Evolutionary conservation across 2,888 invertebrate species (phyloP).

Genomic region (Eilema depressum): DNA sequence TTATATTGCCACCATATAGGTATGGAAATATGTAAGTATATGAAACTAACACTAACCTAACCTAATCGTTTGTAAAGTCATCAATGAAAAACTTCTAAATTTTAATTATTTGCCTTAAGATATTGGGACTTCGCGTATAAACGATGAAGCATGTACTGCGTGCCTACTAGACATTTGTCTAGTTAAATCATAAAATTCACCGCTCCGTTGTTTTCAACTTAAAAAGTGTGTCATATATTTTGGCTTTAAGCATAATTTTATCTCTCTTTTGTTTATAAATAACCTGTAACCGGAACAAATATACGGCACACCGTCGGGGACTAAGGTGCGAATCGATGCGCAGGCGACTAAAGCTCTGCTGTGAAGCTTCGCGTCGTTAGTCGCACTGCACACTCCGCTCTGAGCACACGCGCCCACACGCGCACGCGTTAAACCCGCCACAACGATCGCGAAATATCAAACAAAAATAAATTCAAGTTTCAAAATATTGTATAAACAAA

Average conservation of each 20-base stretch:
- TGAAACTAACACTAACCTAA: no score
- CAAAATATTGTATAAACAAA: conserved; percentile 70
- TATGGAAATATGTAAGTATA: no score
- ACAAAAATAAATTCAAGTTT: conserved; percentile 51
- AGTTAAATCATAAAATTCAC: conserved; percentile 47
- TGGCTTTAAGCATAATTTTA: conserved; percentile 76
- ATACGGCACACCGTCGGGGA: conserved; percentile 81
- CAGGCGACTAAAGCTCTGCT: conserved; percentile 63
- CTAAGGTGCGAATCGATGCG: conserved; percentile 79
- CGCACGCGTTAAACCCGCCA: conserved; percentile 61
- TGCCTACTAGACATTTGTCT: conserved; percentile 30
- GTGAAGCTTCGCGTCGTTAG: conserved; percentile 66
- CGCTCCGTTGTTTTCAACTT: conserved; percentile 67
- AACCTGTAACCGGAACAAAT: conserved; percentile 84
- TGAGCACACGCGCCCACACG: conserved; percentile 68
- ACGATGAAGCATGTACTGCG: not conserved
- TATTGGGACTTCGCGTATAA: not conserved
- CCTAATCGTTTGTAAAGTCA: no score
- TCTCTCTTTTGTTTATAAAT: conserved; percentile 84
- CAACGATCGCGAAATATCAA: conserved; percentile 61
- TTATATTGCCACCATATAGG: no score
- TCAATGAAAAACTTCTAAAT: no score
- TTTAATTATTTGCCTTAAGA: no score
- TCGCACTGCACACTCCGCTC: conserved; percentile 71
- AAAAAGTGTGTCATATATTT: conserved; percentile 81